Percentiles rank a stretch among this genome's conserved stretches.
phyloP scores from a whole-genome alignment of 2,888 invertebrate genomes.

The Hartigia nigra region DNA sequence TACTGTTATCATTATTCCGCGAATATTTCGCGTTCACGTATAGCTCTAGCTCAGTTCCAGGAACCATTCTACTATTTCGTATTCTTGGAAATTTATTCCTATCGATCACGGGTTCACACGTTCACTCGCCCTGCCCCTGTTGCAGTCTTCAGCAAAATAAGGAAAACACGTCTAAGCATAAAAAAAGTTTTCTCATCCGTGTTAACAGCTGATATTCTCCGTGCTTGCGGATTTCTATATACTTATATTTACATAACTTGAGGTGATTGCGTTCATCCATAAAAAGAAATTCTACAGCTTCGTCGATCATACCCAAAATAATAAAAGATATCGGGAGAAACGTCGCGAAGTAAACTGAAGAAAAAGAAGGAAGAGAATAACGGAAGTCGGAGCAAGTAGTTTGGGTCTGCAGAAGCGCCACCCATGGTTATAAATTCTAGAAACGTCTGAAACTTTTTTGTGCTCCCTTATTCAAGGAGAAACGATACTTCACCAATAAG shows the following conservation, averaged over 20 bases:
- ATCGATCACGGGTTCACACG: not conserved
- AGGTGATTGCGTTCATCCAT: too few relatives aligned
- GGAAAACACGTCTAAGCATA: not conserved
- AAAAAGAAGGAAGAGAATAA: not conserved
- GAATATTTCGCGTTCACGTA: not conserved
- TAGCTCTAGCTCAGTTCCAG: not conserved
- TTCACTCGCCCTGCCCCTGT: not conserved
- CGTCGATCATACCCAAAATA: not conserved
- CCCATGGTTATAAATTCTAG: not conserved
- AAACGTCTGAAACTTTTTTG: not conserved
- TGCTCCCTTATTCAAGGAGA: not conserved
- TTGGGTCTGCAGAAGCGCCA: not conserved
- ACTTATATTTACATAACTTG: not conserved
- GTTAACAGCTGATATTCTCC: not conserved
- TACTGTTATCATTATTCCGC: not conserved
- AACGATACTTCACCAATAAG: not conserved
- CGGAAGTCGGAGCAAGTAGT: not conserved
- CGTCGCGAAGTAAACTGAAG: not conserved
- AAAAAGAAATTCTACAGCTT: not conserved
- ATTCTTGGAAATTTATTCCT: not conserved
- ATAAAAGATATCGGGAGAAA: not conserved
- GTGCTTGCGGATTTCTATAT: not conserved
- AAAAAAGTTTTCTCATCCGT: not conserved
- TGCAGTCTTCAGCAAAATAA: not conserved
- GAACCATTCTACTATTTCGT: not conserved